Percentiles rank a stretch among this genome's conserved stretches.
phyloP scores from a whole-genome alignment of 2,113 vertebrate species.

The Podarcis cretensis region DNA sequence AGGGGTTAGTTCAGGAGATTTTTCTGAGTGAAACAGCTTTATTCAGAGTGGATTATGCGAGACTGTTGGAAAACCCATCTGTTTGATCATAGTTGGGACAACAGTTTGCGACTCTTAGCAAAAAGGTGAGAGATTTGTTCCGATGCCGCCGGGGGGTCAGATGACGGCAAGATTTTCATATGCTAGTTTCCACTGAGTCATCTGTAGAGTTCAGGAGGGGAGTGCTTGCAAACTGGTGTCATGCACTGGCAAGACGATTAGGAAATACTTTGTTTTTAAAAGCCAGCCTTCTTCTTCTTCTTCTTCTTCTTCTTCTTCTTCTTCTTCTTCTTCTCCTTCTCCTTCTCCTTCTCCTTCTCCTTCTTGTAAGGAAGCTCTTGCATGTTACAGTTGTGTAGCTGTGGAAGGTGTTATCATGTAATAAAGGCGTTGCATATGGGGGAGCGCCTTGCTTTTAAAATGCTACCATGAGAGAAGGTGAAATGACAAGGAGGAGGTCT shows the following conservation, averaged over 20 bases:
- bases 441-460: not conserved
- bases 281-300: not conserved
- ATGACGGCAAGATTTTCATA: conserved; percentile 28
- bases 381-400: conserved; percentile 13
- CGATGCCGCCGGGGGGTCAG: conserved; percentile 43
- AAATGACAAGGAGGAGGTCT: not conserved
- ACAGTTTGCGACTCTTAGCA: not conserved
- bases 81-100: not conserved
- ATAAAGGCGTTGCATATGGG: conserved; percentile 10
- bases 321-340: not conserved
- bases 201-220: conserved; percentile 37
- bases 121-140: conserved; percentile 55
- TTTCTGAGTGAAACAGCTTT: conserved; percentile 13
- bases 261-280: conserved; percentile 43
- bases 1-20: not conserved
- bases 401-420: conserved; percentile 19
- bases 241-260: conserved; percentile 53
- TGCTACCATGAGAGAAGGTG: not conserved
- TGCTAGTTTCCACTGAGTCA: conserved; percentile 61
- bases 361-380: conserved; percentile 8
- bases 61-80: fast-evolving
- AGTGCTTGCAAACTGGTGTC: conserved; percentile 11
- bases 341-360: conserved; percentile 4
- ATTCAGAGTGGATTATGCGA: conserved; percentile 26
- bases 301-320: not conserved